These are phyloP conservation scores for Galendromus occidentalis DNA, from an alignment of 1,140 invertebrate genomes.

Conservation along the genomic window DNA sequence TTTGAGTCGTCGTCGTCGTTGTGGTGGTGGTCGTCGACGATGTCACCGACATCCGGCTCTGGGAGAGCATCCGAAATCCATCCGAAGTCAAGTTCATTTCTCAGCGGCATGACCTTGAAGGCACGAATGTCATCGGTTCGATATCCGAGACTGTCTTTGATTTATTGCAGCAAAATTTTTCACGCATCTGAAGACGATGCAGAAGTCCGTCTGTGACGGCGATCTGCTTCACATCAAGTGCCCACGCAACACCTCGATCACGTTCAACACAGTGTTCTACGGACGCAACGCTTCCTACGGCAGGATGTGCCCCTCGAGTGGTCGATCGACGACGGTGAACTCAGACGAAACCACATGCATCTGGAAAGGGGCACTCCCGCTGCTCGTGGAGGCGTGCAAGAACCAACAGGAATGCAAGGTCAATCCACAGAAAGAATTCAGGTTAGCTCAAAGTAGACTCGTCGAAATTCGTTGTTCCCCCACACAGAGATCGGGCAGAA, in stretches of 20 bases:
- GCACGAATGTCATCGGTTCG: not conserved
- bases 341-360: conserved; percentile 1
- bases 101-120: not conserved
- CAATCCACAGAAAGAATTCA: conserved; percentile 4
- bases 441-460: not conserved
- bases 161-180: not conserved
- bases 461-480: no score
- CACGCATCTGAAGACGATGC: conserved; percentile 6
- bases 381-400: not conserved
- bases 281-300: conserved; percentile 11
- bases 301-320: not conserved
- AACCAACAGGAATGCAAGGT: conserved; percentile 9
- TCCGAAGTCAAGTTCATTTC: not conserved
- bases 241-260: conserved; percentile 5
- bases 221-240: conserved; percentile 3
- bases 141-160: not conserved
- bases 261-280: conserved; percentile 3
- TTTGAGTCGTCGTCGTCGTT: not conserved
- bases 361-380: not conserved
- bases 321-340: not conserved
- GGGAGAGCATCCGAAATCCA: not conserved
- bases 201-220: conserved; percentile 2
- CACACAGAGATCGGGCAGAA: no score
- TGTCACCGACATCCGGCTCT: not conserved
- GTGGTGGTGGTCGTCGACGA: not conserved